Percentiles rank a stretch among this genome's conserved stretches.
phyloP scores from a whole-genome alignment of 2,888 invertebrate species.

The Girardia tigrina region DNA sequence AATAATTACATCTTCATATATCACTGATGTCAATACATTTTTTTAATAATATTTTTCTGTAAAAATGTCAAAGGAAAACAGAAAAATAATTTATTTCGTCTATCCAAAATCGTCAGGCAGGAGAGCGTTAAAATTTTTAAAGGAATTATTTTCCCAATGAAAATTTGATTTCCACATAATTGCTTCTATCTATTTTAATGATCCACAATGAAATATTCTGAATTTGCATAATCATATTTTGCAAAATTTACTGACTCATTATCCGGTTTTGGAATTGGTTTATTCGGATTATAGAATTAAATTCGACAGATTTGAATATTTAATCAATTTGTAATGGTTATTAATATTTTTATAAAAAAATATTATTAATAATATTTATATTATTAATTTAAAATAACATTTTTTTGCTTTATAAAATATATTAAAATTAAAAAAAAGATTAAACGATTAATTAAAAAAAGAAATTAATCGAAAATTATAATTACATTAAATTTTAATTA shows the following conservation, averaged over 20 bases:
- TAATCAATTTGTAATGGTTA: neutral
- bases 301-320: neutral
- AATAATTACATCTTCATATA: too few species aligned
- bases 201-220: neutral
- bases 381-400: too few species aligned
- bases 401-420: too few species aligned
- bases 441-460: too few species aligned
- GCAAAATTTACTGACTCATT: conserved; percentile 14
- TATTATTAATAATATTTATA: conserved; percentile 3
- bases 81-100: too few species aligned
- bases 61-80: too few species aligned
- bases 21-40: too few species aligned
- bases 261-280: neutral
- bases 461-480: too few species aligned
- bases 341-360: neutral
- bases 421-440: too few species aligned
- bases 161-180: conserved; percentile 20
- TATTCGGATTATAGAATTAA: neutral
- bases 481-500: too few species aligned
- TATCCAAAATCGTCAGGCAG: neutral
- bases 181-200: conserved; percentile 23
- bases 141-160: conserved; percentile 1
- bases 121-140: neutral
- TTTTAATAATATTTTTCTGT: too few species aligned
- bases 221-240: conserved; percentile 19